These are phyloP conservation scores for Molothrus ater DNA, from an alignment of 2,797 vertebrate genomes.

Conservation along the genomic window DNA sequence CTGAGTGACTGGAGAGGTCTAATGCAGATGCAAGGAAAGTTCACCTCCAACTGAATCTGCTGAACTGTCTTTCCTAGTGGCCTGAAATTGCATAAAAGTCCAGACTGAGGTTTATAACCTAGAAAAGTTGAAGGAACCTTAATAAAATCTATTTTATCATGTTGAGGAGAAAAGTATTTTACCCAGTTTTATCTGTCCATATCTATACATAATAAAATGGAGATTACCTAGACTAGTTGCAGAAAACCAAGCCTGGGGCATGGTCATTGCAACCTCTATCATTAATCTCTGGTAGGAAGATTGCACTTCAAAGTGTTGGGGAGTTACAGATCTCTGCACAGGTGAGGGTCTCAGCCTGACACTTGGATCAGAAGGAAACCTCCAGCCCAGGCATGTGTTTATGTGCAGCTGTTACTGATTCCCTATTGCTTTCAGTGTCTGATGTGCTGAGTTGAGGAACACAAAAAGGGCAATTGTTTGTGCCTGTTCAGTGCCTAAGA, in stretches of 20 bases:
- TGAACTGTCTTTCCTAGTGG: not conserved
- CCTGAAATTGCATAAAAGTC: not conserved
- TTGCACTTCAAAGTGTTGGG: not conserved
- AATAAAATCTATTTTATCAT: not conserved
- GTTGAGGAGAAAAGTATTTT: not conserved
- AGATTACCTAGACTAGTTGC: not conserved
- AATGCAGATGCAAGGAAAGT: not conserved
- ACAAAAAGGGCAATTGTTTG: not conserved
- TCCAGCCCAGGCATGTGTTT: not conserved
- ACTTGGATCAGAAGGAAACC: not conserved
- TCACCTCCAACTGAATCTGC: not conserved
- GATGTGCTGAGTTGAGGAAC: not conserved
- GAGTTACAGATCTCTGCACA: accelerated
- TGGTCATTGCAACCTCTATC: accelerated
- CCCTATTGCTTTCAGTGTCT: not conserved
- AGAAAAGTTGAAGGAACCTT: not conserved
- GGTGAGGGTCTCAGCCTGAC: not conserved
- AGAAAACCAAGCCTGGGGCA: not conserved
- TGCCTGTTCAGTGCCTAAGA: not conserved
- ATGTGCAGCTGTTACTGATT: not conserved
- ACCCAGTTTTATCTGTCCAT: not conserved
- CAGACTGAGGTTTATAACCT: not conserved
- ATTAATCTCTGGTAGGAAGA: not conserved
- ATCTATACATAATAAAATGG: not conserved
- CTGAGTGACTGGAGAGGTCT: not conserved